phyloP scores from a whole-genome alignment of 2,888 invertebrate genomes.

The Halictus quadricinctus region DNA sequence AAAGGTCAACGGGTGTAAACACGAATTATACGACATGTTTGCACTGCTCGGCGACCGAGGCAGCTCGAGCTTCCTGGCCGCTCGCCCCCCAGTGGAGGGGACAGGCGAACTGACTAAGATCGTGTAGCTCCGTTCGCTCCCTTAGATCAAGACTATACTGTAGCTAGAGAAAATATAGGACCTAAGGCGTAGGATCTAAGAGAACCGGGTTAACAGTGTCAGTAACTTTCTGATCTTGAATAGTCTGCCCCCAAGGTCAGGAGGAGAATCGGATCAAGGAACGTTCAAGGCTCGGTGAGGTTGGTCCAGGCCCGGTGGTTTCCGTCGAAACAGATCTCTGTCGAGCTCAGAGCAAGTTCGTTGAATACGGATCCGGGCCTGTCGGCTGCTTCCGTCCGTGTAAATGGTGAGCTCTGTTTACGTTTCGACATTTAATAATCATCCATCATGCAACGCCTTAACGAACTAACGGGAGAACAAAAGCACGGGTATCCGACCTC shows the following conservation, averaged over 20 bases:
- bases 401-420: constrained; percentile 64
- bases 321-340: constrained; percentile 26
- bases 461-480: constrained; percentile 63
- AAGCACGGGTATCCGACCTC: constrained; percentile 50
- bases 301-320: background rate
- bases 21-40: no score
- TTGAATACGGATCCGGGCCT: constrained; percentile 59
- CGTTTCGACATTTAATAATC: constrained; percentile 64
- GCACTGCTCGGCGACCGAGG: no score
- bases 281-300: background rate
- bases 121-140: no score
- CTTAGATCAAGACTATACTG: no score
- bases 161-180: no score
- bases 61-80: no score
- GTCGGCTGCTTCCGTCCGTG: constrained; percentile 45
- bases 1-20: no score
- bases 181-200: no score
- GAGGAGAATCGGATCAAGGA: background rate
- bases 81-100: no score
- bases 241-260: background rate
- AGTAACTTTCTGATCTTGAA: constrained; percentile 42
- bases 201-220: constrained; percentile 61
- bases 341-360: constrained; percentile 37
- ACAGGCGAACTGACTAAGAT: no score
- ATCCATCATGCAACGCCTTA: constrained; percentile 63